Conservation (phyloP, 2,888 invertebrate species). For the Troglohyphantes excavatus region DNA sequence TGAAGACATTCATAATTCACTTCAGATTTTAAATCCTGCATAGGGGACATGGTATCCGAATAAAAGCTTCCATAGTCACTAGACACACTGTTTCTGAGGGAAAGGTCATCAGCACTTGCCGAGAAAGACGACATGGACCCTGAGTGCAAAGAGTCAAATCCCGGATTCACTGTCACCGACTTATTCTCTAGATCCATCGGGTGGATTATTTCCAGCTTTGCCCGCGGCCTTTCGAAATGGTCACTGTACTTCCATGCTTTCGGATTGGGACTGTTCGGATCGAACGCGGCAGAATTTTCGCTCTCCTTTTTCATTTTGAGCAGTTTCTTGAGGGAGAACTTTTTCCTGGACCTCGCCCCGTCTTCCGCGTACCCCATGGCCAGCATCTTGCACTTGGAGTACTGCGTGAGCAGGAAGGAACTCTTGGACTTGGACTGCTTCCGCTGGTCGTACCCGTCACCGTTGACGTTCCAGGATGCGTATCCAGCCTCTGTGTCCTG, state of each 20-base stretch:
- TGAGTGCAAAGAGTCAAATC: conserved; percentile 69
- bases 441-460: conserved; percentile 46
- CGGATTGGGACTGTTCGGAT: conserved; percentile 62
- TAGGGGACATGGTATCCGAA: conserved; percentile 66
- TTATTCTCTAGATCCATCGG: conserved; percentile 87
- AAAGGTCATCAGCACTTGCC: conserved; percentile 51
- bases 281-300: conserved; percentile 50
- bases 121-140: conserved; percentile 57
- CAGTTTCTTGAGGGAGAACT: conserved; percentile 92
- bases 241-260: conserved; percentile 79
- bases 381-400: conserved; percentile 73
- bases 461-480: conserved; percentile 73
- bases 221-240: conserved; percentile 84
- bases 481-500: conserved; percentile 75
- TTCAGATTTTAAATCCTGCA: conserved; percentile 60
- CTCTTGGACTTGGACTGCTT: conserved; percentile 59
- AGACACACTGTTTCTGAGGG: conserved; percentile 60
- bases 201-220: conserved; percentile 92
- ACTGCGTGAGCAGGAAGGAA: conserved; percentile 72
- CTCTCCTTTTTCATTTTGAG: conserved; percentile 83
- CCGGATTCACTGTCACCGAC: conserved; percentile 76
- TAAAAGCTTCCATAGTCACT: conserved; percentile 75
- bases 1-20: conserved; percentile 64
- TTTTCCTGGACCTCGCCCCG: conserved; percentile 84
- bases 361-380: conserved; percentile 76